Base-by-base conservation (phyloP, 2,797 vertebrate genomes). In the Propithecus perrieri region DNA sequence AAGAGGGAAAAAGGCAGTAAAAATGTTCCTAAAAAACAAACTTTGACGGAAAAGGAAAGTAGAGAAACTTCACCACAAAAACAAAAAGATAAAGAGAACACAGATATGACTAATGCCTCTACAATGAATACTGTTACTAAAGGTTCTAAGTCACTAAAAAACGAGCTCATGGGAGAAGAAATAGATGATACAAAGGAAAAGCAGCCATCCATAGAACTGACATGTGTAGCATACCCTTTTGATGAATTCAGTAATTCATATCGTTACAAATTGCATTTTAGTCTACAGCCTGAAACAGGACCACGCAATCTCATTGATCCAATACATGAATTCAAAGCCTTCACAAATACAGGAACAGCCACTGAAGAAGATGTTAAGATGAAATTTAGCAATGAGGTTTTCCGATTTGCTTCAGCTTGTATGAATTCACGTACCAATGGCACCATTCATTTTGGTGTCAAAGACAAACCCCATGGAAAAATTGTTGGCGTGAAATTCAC, bases 391-490 rank as follows among this genome's bases (percentile, higher is more conserved):
- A 98, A 98, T 69, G 98, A 99, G 65, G 83, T 97, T 4, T 99
- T 99, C 92, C 63, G 95, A 93, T 99, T 99, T 98, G 98, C 99
- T 97, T 98, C 99, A 94, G 99, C 98, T 50, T 99, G 99, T 95
- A 99, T 99, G 98, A 99, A 99, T 95, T 98, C 98, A 61, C 98
- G 98, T 78, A 99, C 98, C 72, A 99, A 99, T 88, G 99, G 99
- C 26, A 99, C 99, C 38, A 99, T 99, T 95, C 99, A 99, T 97
- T 99, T 99, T 97, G 99, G 99, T 97, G 97, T 99, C 3, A 33
- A 50, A 38, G 98, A 98, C 84, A 97, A 98, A 78, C 98, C 98
- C 91, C 98, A 99, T 7, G 98, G 98, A 74, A 71, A 98, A 98
- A 98, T 99, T 71, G 94, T 98, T 98, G 99, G 99, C 0, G 85